Percentiles rank a stretch among this genome's conserved stretches.
phyloP scores from a whole-genome alignment of 2,113 vertebrate species.

The Anthoscopus minutus region DNA sequence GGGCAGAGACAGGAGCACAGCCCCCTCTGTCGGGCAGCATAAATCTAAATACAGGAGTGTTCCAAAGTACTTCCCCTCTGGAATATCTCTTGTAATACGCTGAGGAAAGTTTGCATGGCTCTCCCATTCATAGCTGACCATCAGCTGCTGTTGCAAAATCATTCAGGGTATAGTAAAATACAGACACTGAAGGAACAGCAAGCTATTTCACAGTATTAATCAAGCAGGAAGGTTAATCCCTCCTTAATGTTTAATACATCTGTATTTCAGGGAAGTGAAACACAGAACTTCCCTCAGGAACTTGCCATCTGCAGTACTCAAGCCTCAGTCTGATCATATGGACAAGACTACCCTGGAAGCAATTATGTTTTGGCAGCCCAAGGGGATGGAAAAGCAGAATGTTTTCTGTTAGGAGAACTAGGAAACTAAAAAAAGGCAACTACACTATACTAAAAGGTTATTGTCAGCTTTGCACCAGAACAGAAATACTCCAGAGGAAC shows the following conservation, averaged over 20 bases:
- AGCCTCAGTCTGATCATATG: neutral
- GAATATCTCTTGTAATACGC: neutral
- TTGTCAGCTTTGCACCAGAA: neutral
- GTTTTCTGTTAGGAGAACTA: neutral
- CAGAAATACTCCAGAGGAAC: neutral
- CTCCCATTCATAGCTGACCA: neutral
- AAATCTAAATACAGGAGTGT: neutral
- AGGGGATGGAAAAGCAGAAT: neutral
- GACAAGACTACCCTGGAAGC: neutral
- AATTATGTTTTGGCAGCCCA: neutral
- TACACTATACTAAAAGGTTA: neutral
- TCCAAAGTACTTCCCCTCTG: neutral
- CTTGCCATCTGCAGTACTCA: neutral
- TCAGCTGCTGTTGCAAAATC: neutral
- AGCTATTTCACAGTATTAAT: neutral
- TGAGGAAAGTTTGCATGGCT: neutral
- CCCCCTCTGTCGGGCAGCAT: slow-evolving; percentile 1
- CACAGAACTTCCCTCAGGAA: neutral
- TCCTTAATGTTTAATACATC: neutral
- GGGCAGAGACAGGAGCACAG: neutral
- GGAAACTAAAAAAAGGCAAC: too few species aligned
- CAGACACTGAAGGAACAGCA: neutral
- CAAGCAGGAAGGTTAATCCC: neutral
- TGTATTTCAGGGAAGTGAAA: neutral
- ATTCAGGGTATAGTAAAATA: neutral